These are phyloP conservation scores for Pomacea maculata DNA, from an alignment of 1,140 invertebrate genomes.

Conservation along the genomic window DNA sequence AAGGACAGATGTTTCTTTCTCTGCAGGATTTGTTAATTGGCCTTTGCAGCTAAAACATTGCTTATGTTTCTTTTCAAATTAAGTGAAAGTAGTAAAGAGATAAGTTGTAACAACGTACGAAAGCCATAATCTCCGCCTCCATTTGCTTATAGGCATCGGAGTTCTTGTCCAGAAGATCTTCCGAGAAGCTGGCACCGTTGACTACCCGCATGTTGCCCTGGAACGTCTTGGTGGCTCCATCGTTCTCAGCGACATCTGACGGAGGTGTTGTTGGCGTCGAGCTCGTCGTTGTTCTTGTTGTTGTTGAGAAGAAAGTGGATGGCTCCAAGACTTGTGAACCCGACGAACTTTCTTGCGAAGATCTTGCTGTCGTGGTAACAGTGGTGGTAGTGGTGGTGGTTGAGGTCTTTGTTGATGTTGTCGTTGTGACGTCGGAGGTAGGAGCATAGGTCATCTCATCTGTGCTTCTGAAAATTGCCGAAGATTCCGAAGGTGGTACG, in stretches of 20 bases:
- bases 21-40: too few relatives aligned
- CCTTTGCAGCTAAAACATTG: too few relatives aligned
- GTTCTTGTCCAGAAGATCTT: neutral
- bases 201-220: neutral
- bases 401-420: neutral
- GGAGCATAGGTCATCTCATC: neutral
- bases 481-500: too few relatives aligned
- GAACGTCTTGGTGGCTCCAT: neutral
- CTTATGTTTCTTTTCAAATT: too few relatives aligned
- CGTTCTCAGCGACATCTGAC: neutral
- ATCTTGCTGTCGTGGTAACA: neutral
- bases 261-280: neutral
- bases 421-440: neutral
- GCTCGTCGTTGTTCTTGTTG: neutral
- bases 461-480: neutral
- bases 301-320: neutral
- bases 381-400: neutral
- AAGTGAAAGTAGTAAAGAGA: too few relatives aligned
- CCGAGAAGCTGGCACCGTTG: neutral
- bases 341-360: neutral
- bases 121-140: neutral
- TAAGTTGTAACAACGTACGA: neutral
- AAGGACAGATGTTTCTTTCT: too few relatives aligned
- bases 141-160: neutral
- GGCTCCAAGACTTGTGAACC: neutral